Percentiles rank a stretch among this genome's conserved stretches.
Conservation (phyloP, 2,888 invertebrate species). For the Limnephilus marmoratus region DNA sequence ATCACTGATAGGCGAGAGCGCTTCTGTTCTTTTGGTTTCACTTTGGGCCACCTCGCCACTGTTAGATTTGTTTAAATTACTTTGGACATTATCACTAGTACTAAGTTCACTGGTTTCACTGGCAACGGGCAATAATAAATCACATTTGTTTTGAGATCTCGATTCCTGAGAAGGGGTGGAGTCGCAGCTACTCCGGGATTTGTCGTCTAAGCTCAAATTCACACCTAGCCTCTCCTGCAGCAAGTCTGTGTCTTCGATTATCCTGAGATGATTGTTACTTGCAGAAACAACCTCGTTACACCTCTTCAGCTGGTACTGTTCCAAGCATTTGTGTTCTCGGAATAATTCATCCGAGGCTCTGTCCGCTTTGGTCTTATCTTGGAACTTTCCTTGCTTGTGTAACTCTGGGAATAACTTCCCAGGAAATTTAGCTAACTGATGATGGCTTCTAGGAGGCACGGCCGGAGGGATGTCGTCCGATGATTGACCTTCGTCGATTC, state of each 20-base stretch:
- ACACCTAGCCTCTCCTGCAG: conserved; percentile 41
- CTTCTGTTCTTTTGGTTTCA: conserved; percentile 52
- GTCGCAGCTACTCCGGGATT: not conserved
- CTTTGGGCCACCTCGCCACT: conserved; percentile 72
- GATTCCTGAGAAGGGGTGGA: conserved; percentile 33
- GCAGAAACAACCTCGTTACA: conserved; percentile 20
- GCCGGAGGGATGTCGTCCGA: conserved; percentile 70
- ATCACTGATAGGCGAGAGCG: conserved; percentile 21
- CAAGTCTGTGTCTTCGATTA: conserved; percentile 52
- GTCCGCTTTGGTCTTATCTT: conserved; percentile 37
- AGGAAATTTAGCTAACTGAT: conserved; percentile 30
- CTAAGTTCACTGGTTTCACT: conserved; percentile 50
- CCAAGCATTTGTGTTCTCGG: conserved; percentile 58
- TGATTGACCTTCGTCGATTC: not conserved
- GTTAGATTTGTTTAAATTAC: conserved; percentile 70
- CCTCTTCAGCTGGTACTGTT: conserved; percentile 61
- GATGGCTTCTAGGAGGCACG: conserved; percentile 70
- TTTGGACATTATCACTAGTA: conserved; percentile 7
- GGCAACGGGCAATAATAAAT: conserved; percentile 40
- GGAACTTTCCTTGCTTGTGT: conserved; percentile 6
- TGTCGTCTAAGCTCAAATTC: conserved; percentile 19
- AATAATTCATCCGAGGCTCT: conserved; percentile 66
- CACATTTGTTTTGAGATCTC: conserved; percentile 58
- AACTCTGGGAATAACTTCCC: conserved; percentile 17
- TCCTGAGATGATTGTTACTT: conserved; percentile 19